A percentile compares a stretch with the other conserved stretches of the same genome.
phyloP scores from a whole-genome alignment of 2,888 invertebrate species.

The Bellardia pandia region DNA sequence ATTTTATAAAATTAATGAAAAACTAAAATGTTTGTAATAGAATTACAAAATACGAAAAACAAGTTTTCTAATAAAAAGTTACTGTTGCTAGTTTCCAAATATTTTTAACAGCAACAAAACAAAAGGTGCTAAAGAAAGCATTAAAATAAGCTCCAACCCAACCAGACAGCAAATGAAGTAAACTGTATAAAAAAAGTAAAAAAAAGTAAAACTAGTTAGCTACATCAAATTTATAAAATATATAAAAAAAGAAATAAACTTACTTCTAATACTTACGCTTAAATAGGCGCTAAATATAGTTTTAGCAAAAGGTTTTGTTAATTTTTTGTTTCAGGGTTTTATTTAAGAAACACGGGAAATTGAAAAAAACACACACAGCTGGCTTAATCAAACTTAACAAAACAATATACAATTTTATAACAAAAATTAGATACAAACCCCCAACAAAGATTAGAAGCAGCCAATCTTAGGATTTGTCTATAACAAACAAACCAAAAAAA shows the following conservation, averaged over 20 bases:
- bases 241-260: background rate
- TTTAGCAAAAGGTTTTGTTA: background rate
- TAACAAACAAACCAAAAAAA: background rate
- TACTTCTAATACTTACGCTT: constrained; percentile 32
- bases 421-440: background rate
- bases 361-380: constrained; percentile 54
- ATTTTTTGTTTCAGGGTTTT: background rate
- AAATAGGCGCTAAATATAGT: constrained; percentile 33
- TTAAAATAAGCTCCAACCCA: background rate
- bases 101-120: background rate
- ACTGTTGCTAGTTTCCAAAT: background rate
- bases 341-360: constrained; percentile 45
- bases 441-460: constrained; percentile 11
- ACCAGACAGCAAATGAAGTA: background rate
- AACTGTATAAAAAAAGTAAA: constrained; percentile 5
- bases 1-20: background rate
- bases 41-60: constrained; percentile 31
- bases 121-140: constrained; percentile 16
- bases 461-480: constrained; percentile 12
- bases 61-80: constrained; percentile 30
- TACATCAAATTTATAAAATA: background rate
- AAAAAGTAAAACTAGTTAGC: constrained; percentile 27
- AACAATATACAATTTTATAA: background rate
- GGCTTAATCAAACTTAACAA: constrained; percentile 17
- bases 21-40: background rate